phyloP scores from a whole-genome alignment of 2,113 vertebrate genomes.

The Cinclus cinclus region DNA sequence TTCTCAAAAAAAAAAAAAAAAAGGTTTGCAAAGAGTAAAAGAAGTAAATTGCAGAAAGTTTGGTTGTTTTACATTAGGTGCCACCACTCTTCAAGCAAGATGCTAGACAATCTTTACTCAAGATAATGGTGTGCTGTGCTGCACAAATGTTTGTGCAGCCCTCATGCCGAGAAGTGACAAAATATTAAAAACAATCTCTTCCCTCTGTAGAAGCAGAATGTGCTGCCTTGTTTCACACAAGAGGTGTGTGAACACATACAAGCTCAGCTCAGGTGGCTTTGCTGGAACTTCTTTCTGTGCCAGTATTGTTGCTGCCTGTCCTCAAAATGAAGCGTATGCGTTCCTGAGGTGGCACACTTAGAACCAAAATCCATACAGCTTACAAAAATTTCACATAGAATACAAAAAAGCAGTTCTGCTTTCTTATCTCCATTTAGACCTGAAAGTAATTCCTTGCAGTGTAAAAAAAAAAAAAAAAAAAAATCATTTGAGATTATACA shows the following conservation, averaged over 20 bases:
- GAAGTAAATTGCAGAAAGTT: background rate
- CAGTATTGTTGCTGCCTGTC: rapidly evolving
- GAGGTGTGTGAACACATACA: background rate
- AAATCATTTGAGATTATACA: background rate
- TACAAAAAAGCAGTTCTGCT: background rate
- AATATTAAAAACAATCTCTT: background rate
- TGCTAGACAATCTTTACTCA: background rate
- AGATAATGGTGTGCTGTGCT: background rate
- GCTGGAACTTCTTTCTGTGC: background rate
- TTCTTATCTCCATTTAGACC: background rate
- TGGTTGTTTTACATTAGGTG: background rate
- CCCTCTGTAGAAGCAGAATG: background rate
- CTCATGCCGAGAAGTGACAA: background rate
- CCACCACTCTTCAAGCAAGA: background rate
- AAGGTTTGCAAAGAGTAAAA: background rate
- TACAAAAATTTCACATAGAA: background rate
- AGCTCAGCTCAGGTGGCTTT: background rate
- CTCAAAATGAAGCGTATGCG: background rate
- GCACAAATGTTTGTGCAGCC: background rate
- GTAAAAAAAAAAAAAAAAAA: background rate
- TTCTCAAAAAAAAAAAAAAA: background rate
- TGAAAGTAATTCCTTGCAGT: background rate
- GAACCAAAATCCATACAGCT: background rate
- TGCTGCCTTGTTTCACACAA: background rate
- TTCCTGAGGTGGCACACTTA: background rate